Percentiles rank a stretch among this genome's conserved stretches.
These are phyloP conservation scores for Microctonus hyperodae DNA, from an alignment of 2,888 invertebrate genomes.

Conservation along the genomic window DNA sequence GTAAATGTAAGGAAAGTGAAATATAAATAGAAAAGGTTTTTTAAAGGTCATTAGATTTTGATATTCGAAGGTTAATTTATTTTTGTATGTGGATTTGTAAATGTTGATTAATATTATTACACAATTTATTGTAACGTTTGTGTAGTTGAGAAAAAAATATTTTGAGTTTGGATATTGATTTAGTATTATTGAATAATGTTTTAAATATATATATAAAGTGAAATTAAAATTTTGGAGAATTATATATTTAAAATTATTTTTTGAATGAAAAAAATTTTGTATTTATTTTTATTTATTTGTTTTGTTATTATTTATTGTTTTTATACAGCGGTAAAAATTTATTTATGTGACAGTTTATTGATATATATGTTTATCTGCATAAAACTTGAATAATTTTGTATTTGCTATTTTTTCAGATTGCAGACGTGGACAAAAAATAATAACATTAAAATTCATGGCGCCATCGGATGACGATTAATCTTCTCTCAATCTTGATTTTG, in stretches of 20 bases:
- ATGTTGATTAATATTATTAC: not conserved
- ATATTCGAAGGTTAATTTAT: not conserved
- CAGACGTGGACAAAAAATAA: slow-evolving; percentile 1
- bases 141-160: not conserved
- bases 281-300: not conserved
- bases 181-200: no score
- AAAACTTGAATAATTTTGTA: slow-evolving; percentile 23
- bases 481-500: not conserved
- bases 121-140: not conserved
- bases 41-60: not conserved
- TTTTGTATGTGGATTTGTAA: not conserved
- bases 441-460: slow-evolving; percentile 3
- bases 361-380: not conserved
- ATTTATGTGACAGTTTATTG: not conserved
- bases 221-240: not conserved
- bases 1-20: not conserved
- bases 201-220: no score
- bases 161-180: no score
- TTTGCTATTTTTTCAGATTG: slow-evolving; percentile 26
- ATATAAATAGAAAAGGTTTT: not conserved
- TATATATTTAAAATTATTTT: not conserved
- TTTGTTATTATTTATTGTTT: not conserved
- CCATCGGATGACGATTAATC: slow-evolving; percentile 19
- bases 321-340: not conserved
- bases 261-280: not conserved